Evolutionary conservation across 1,140 invertebrate genomes (phyloP).

Genomic region (Hermatobates lingyangjiaoensis): DNA sequence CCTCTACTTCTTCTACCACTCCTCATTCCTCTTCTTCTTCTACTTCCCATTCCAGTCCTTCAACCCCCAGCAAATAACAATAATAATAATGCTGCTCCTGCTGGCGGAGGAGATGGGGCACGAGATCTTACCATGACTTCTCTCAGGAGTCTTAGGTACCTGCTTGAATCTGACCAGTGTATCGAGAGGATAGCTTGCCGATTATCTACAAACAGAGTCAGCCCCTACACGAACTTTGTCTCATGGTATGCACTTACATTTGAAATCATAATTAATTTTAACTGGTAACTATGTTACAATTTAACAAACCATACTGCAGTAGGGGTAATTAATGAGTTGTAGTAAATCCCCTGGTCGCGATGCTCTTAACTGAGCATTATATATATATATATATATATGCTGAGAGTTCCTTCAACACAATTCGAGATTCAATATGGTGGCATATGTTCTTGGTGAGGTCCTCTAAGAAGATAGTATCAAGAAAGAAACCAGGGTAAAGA

Average conservation of each 20-base stretch:
- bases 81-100: background rate
- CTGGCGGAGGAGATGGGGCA: background rate
- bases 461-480: too few species aligned
- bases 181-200: conserved; percentile 7
- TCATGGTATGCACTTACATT: conserved; percentile 5
- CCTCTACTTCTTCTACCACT: conserved; percentile 7
- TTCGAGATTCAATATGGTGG: too few species aligned
- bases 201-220: background rate
- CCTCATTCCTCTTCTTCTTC: conserved; percentile 5
- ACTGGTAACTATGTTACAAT: background rate
- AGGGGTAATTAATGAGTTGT: too few species aligned
- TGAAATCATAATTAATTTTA: too few species aligned
- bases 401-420: too few species aligned
- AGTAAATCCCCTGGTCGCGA: too few species aligned
- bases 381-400: too few species aligned
- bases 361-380: too few species aligned
- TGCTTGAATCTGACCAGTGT: conserved; percentile 8
- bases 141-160: background rate
- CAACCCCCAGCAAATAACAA: background rate
- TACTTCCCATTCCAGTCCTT: conserved; percentile 6
- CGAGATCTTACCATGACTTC: background rate
- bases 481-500: too few species aligned
- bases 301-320: background rate
- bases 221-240: conserved; percentile 2
- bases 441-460: too few species aligned